Base-by-base conservation (phyloP, 2,888 invertebrate genomes). In the Agonopterix heracliana region DNA sequence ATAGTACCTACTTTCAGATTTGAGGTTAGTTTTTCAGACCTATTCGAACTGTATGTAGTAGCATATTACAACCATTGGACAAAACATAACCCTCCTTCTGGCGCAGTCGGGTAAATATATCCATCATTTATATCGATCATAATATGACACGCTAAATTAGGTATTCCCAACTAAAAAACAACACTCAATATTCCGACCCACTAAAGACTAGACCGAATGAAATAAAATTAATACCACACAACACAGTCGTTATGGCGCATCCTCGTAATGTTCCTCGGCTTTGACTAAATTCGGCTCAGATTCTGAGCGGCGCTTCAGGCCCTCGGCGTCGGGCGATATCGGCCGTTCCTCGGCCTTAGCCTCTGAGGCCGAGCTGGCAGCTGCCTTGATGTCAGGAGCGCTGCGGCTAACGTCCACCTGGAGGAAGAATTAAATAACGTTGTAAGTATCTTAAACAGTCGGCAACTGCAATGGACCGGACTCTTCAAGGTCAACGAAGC, bases 221-320 rank as follows among this genome's bases (percentile, higher is more conserved):
- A 45, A 41, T 38, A 47, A 43, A 36, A 46, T 45, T n/a, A n/a
- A 35, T 53, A 52, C 49, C 50, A 36, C 40, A 41, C 57, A 64
- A 52, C 63, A 66, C 49, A 59, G 13, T 35, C 35, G 36, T 41
- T 48, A 48, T 40, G 51, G 42, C 10, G 72, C 52, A 45, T 84
- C 81, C 34, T 82, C 83, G 61, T 73, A 73, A 45, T 69, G 78
- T 54, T 88, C 90, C 41, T 89, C 90, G 7, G 84, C 80, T 49
- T 83, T 89, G 46, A 82, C 89, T 41, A 92, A 79, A 59, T 90
- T 91, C 8, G 92, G 92, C 63, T 92, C 92, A 1, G 92, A 92
- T 68, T 92, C 92, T 2, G 92, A 90, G 54, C 92, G 86, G 41
- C 90, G 85, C 60, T 90, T 90, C 52, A 91, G 81, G 0, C 81